These are phyloP conservation scores for Phrynosoma platyrhinos DNA, from an alignment of 2,113 vertebrate genomes.

Conservation along the genomic window DNA sequence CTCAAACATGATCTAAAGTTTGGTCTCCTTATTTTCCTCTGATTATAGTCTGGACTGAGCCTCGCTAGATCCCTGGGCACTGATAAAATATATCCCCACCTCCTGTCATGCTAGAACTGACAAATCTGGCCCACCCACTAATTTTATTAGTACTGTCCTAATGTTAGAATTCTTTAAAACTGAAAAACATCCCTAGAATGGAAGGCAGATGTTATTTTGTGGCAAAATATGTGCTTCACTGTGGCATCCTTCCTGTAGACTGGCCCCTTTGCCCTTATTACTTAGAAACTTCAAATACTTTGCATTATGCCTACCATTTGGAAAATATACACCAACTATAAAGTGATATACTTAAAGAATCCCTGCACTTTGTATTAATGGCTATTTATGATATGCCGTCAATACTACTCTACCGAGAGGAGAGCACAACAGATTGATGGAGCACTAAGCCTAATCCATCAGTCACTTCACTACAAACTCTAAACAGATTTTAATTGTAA, in stretches of 20 bases:
- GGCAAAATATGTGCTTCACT: neutral
- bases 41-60: neutral
- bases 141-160: neutral
- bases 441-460: slow-evolving; percentile 63
- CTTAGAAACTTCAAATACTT: slow-evolving; percentile 60
- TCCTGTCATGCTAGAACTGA: neutral
- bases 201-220: neutral
- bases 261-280: slow-evolving; percentile 9
- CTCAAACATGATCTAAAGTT: too few relatives aligned
- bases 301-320: slow-evolving; percentile 64
- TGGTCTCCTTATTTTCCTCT: too few relatives aligned
- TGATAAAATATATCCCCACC: neutral
- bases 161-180: neutral
- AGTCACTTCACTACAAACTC: slow-evolving; percentile 69
- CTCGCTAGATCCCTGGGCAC: neutral
- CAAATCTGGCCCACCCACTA: neutral
- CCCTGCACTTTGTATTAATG: slow-evolving; percentile 72
- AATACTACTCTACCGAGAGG: slow-evolving; percentile 60
- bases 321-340: slow-evolving; percentile 67
- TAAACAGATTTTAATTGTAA: slow-evolving; percentile 78
- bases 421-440: slow-evolving; percentile 54
- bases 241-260: slow-evolving; percentile 6
- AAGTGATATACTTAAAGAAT: slow-evolving; percentile 72
- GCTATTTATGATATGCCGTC: slow-evolving; percentile 73
- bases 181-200: neutral